Evolutionary conservation across 1,140 invertebrate genomes (phyloP).

Genomic region (Plutomurus gul): DNA sequence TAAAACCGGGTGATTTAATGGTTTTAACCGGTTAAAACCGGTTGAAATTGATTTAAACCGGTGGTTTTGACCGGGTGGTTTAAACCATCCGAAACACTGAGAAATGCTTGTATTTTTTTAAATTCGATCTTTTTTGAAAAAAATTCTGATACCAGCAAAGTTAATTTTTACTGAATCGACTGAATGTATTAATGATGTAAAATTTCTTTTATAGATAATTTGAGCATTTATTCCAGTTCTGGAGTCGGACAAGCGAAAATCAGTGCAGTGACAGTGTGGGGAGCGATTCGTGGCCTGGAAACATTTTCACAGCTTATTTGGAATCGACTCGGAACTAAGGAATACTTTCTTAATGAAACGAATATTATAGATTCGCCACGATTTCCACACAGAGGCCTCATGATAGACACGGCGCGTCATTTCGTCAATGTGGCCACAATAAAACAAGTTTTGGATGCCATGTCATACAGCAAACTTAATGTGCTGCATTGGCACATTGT

Average conservation of each 20-base stretch:
- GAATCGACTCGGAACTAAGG: background rate
- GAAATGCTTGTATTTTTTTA: too few species aligned
- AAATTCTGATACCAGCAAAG: too few species aligned
- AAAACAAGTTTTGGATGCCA: constrained; percentile 60
- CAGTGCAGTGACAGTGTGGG: constrained; percentile 67
- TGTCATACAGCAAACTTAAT: constrained; percentile 67
- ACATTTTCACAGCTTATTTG: constrained; percentile 71
- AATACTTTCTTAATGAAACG: constrained; percentile 57
- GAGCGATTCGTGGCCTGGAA: constrained; percentile 75
- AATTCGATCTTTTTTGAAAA: too few species aligned
- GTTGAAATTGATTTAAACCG: too few species aligned
- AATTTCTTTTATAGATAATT: background rate
- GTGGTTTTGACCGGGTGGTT: too few species aligned
- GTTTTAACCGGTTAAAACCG: too few species aligned
- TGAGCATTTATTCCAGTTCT: background rate
- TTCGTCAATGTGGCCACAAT: constrained; percentile 59
- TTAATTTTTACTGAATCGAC: too few species aligned
- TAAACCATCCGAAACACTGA: too few species aligned
- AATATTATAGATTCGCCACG: constrained; percentile 61
- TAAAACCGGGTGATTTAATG: too few species aligned
- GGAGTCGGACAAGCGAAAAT: constrained; percentile 15
- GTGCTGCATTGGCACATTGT: constrained; percentile 70
- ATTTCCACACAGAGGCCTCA: constrained; percentile 61
- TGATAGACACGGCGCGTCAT: constrained; percentile 64
- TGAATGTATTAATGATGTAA: background rate